Evolutionary conservation across 2,888 invertebrate genomes (phyloP).

Genomic region (Mythimna ferrago): DNA sequence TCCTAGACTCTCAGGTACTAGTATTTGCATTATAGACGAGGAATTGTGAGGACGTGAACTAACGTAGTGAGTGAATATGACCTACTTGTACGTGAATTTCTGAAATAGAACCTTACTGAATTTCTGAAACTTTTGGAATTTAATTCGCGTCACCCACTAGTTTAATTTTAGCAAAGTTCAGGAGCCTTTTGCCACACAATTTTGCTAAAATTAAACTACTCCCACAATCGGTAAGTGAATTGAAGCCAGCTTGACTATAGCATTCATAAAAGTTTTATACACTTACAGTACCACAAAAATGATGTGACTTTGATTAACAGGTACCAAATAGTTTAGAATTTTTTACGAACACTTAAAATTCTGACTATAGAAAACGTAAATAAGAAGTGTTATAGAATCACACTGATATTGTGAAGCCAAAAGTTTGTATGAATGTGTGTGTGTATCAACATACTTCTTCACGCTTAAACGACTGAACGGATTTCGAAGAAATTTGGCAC

Average conservation of each 20-base stretch:
- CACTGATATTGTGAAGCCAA: too few relatives aligned
- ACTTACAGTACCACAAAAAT: background rate
- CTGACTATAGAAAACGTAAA: too few relatives aligned
- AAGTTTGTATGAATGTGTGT: too few relatives aligned
- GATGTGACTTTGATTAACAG: background rate
- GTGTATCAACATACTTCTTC: too few relatives aligned
- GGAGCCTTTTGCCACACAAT: too few relatives aligned
- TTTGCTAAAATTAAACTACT: too few relatives aligned
- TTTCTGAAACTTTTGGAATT: background rate
- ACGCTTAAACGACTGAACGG: too few relatives aligned
- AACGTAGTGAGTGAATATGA: background rate
- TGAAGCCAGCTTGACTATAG: background rate
- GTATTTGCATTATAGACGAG: constrained; percentile 39
- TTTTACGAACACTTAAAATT: too few relatives aligned
- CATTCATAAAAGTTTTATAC: background rate
- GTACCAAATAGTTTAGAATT: background rate
- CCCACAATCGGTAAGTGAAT: background rate
- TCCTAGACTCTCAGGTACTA: constrained; percentile 17
- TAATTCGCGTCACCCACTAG: background rate
- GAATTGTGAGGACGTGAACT: constrained; percentile 17
- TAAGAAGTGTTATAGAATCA: too few relatives aligned
- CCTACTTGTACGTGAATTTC: background rate
- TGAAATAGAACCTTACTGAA: too few relatives aligned
- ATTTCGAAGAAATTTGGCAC: too few relatives aligned
- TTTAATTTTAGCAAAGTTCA: background rate